Conservation (phyloP, 2,888 invertebrate genomes). For the Drosophila bunnanda region DNA sequence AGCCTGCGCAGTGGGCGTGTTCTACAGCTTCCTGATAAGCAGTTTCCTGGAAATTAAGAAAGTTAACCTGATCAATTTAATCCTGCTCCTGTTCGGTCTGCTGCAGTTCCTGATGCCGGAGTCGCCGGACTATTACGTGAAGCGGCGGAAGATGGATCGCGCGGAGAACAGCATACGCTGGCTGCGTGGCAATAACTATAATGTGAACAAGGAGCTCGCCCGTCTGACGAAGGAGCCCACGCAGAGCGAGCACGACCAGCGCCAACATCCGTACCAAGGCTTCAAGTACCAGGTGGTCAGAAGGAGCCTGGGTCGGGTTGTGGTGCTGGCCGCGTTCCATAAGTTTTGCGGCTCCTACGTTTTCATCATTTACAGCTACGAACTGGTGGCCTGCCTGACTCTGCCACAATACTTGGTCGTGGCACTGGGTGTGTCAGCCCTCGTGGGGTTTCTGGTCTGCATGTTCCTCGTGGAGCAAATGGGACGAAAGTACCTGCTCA, state of each 20-base stretch:
- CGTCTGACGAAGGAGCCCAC: not conserved
- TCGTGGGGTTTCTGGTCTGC: slow-evolving; percentile 22
- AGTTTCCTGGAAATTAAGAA: not conserved
- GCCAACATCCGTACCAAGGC: not conserved
- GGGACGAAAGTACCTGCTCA: slow-evolving; percentile 37
- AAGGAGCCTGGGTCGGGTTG: slow-evolving; percentile 3
- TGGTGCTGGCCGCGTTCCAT: slow-evolving; percentile 12
- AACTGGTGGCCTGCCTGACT: not conserved
- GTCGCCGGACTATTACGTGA: slow-evolving; percentile 30
- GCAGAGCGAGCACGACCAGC: not conserved
- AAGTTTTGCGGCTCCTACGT: slow-evolving; percentile 7
- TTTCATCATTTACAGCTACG: not conserved
- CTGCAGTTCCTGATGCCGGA: slow-evolving; percentile 35
- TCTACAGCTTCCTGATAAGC: slow-evolving; percentile 15
- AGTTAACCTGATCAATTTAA: slow-evolving; percentile 1
- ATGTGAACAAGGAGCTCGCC: slow-evolving; percentile 17
- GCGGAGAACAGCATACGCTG: slow-evolving; percentile 14
- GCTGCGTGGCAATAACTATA: slow-evolving; percentile 20
- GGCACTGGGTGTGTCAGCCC: not conserved
- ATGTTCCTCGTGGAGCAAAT: slow-evolving; percentile 34
- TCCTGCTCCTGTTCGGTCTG: not conserved
- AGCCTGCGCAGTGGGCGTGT: slow-evolving; percentile 28
- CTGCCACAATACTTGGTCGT: rapidly evolving
- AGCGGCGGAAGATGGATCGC: not conserved
- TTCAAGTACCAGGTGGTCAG: not conserved